Evolutionary conservation across 2,888 invertebrate genomes (phyloP), one percentile per base, ranked within the genome.

Genomic region (Plebejus melissa): DNA sequence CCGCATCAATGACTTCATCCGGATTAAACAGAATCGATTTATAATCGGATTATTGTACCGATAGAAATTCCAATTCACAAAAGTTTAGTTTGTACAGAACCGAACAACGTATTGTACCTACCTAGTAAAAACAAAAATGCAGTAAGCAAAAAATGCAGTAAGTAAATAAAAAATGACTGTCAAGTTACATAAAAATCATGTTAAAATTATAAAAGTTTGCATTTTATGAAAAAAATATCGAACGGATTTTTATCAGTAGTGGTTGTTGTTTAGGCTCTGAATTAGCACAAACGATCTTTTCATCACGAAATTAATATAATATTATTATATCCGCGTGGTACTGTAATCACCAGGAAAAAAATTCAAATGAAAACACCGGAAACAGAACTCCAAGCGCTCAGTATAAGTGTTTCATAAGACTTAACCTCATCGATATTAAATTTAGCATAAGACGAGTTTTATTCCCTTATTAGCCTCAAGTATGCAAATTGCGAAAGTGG

Each of bases 401-500:
- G 58, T 71, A 71, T 41, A 58, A 75, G 58, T 58, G 58, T 71
- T 70, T 60, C 41, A 58, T 71, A 71, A 41, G 71, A 32, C 71
- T 58, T 71, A 70, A 75, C 71, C 75, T 75, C 28, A 38, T 75
- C 70, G 41, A 71, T 75, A 75, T 75, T 75, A 75, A 75, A 75
- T 75, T 75, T 71, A 75, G 75, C 75, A 75, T 71, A 71, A 75
- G 71, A 75, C 57, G 58, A 75, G 75, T 75, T 75, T 75, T 71
- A 75, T 75, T 57, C 71, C 46, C 71, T 71, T 75, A 75, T 75
- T 75, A 75, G 70, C 69, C 57, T 75, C 69, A 57, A 75, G 57
- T 75, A 41, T 58, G 60, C 58, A 71, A 71, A 71, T 75, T 41
- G 4, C 38, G 41, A 80, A 80, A 79, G 74, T 81, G 41, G 77